Evolutionary conservation across 2,888 invertebrate species (phyloP).

Genomic region (Hybos culiciformis): DNA sequence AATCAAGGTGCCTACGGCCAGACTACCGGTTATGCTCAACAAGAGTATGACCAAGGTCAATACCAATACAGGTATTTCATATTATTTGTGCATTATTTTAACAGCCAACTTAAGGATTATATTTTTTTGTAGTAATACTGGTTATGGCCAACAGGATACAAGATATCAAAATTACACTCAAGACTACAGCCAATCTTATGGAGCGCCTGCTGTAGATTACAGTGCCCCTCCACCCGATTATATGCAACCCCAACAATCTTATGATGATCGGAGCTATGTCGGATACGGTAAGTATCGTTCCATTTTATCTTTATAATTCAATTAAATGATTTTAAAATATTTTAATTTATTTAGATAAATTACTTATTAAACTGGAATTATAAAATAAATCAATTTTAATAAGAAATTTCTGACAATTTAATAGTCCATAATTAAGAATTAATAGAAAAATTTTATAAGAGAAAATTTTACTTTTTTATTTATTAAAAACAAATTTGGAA

Average conservation of each 20-base stretch:
- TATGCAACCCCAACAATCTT: slow-evolving; percentile 26
- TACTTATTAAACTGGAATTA: too few relatives aligned
- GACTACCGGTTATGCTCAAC: slow-evolving; percentile 19
- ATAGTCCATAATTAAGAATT: too few relatives aligned
- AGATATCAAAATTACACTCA: slow-evolving; percentile 33
- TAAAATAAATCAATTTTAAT: too few relatives aligned
- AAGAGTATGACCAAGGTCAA: slow-evolving; percentile 34
- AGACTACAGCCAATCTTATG: slow-evolving; percentile 34
- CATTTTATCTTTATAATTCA: too few relatives aligned
- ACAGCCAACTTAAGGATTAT: too few relatives aligned
- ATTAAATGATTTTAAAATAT: too few relatives aligned
- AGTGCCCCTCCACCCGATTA: slow-evolving; percentile 33
- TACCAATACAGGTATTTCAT: slow-evolving; percentile 34
- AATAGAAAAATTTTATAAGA: too few relatives aligned
- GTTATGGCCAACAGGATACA: slow-evolving; percentile 31
- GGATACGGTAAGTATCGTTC: slow-evolving; percentile 30
- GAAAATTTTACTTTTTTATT: too few relatives aligned
- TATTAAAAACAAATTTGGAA: too few relatives aligned
- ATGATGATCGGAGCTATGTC: slow-evolving; percentile 34
- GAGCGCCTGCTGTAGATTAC: slow-evolving; percentile 33
- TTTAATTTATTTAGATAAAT: too few relatives aligned
- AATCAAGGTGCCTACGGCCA: slow-evolving; percentile 29
- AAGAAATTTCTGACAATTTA: too few relatives aligned
- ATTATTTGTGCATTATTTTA: too few relatives aligned
- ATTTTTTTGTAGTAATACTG: slow-evolving; percentile 21